Evolutionary conservation across 2,797 vertebrate species (phyloP).

Genomic region (Micromesistius poutassou): DNA sequence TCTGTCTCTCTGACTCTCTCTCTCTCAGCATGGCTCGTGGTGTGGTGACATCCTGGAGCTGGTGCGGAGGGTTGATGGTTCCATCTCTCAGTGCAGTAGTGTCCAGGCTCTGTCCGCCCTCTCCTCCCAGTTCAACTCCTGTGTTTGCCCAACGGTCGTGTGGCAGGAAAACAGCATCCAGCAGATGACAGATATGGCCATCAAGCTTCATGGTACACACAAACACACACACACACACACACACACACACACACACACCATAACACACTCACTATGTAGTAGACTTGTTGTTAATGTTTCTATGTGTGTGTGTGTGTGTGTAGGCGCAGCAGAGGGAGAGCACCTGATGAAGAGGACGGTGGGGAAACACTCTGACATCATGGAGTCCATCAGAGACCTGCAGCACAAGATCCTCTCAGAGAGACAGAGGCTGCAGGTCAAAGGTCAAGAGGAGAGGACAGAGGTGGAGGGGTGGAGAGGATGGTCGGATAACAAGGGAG

Average conservation of each 20-base stretch:
- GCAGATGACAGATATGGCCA: background rate
- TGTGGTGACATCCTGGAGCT: conserved; percentile 1
- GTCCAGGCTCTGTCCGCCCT: background rate
- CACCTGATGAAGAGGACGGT: conserved; percentile 81
- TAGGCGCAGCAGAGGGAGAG: conserved; percentile 85
- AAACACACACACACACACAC: too few relatives aligned
- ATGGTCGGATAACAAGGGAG: background rate
- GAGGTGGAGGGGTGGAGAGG: conserved; percentile 2
- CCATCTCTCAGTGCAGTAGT: background rate
- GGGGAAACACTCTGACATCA: conserved; percentile 80
- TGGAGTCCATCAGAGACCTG: conserved; percentile 80
- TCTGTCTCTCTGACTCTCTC: background rate
- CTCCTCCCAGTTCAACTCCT: conserved; percentile 3
- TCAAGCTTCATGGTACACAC: background rate
- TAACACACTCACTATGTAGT: background rate
- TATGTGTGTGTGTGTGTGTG: conserved; percentile 16
- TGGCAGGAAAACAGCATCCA: background rate
- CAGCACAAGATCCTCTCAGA: conserved; percentile 77
- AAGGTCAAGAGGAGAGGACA: conserved; percentile 32
- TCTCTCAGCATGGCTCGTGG: background rate
- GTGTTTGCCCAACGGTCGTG: background rate
- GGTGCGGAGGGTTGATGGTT: background rate
- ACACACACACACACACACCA: too few relatives aligned
- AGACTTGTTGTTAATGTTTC: background rate
- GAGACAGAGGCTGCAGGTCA: conserved; percentile 59